phyloP scores from a whole-genome alignment of 2,113 vertebrate genomes.

The Gallinago undulata region DNA sequence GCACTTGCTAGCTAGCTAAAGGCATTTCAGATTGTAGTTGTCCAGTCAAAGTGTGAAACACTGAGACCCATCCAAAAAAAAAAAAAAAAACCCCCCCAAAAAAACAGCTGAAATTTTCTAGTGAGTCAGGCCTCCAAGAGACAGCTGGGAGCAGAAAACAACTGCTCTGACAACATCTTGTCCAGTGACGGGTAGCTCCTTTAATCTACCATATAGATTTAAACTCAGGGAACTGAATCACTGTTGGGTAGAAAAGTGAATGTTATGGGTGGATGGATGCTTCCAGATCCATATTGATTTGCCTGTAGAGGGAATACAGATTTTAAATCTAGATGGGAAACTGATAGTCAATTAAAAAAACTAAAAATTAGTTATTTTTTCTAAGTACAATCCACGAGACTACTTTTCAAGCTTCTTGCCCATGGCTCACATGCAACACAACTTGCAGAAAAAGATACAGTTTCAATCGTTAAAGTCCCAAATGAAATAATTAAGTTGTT shows the following conservation, averaged over 20 bases:
- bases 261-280: fast-evolving
- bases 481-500: neutral
- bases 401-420: neutral
- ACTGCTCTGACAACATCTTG: conserved; percentile 73
- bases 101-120: conserved; percentile 68
- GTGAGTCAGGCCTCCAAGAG: conserved; percentile 69
- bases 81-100: too few species aligned
- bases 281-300: fast-evolving
- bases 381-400: neutral
- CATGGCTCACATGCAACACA: neutral
- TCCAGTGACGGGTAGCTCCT: neutral
- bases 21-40: conserved; percentile 24
- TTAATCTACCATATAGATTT: neutral
- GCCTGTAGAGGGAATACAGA: neutral
- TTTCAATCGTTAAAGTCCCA: neutral
- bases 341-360: neutral
- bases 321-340: neutral
- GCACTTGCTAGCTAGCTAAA: conserved; percentile 32
- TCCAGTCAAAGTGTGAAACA: conserved; percentile 68
- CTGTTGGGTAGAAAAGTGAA: neutral
- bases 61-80: conserved; percentile 45
- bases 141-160: conserved; percentile 90
- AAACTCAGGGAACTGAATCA: neutral
- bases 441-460: neutral
- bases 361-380: neutral